Base-by-base conservation (phyloP, 2,113 vertebrate species). In the Hucho hucho region DNA sequence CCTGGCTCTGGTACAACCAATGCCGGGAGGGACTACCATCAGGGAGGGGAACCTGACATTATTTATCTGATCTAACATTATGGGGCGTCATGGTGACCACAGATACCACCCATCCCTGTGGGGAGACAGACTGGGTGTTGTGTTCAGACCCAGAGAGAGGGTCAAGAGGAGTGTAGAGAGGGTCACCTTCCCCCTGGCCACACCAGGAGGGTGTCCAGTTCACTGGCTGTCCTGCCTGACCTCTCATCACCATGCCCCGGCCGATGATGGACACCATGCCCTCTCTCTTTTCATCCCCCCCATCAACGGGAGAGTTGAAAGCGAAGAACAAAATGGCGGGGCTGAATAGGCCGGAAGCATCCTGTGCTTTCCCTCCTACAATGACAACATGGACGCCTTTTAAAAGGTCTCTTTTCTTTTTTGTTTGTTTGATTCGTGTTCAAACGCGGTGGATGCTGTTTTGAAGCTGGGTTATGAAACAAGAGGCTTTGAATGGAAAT, bases 221-320 rank as follows among this genome's bases (percentile, higher is more conserved):
- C 18, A 24, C 37, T 43, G 37, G 37, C 37, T 43, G 37, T 43
- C 4, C 49, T 53, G 64, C n/a, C 9, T 22, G 6, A 61, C 7
- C 65, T 67, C 29, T 18, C 28, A 67, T 26, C 28, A 26, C 64
- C 26, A 25, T 13, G 18, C 6, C 7, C 32, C 3, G 37, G 20
- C 28, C 29, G 20, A 20, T 68, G 65, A 68, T 37, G 13, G 20
- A 46, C n/a, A 64, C 28, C 63, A 20, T 37, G 61, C 53, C 67
- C 78, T 64, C 74, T 77, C 64, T 72, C 72, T 75, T 70, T 80
- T 73, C 79, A 75, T 32, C 11, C 56, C 63, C 63, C 75, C 64
- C 67, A 84, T 79, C 68, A 76, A 56, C 76, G 25, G 63, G 24
- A 58, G 11, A 59, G 26, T 69, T 56, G 63, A 84, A 74, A 79